Evolutionary conservation across 2,797 vertebrate species (phyloP), one percentile per base, ranked within the genome.

Genomic region (Streptopelia turtur): DNA sequence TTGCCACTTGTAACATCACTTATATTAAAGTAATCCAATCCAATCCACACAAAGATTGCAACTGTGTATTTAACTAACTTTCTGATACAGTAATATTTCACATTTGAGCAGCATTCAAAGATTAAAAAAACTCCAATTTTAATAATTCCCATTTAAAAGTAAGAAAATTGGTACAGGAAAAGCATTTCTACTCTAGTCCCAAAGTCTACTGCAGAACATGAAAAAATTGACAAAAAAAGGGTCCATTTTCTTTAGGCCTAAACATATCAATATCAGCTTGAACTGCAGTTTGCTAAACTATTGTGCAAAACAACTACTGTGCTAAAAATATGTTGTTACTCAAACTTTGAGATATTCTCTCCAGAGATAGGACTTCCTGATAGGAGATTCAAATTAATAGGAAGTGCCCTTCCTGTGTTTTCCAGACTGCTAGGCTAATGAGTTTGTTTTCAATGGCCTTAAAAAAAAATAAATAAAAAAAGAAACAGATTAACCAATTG

Each of bases 351-450:
- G 74, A 94, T 77, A 92, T 65, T 90, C 80, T 93, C 78, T 94
- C 84, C 75, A 94, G 83, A 90, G 81, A 90, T 53, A 86, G 78
- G 50, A 94, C 65, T 96, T 97, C 95, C 91, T 90, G 88, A 93
- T 86, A 95, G 33, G 90, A 95, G 77, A 94, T 74, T 91, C 53
- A 91, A 95, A 92, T 93, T 95, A 94, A 82, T 93, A 94, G 89
- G 91, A 95, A 97, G 72, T 96, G 60, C 74, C 60, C 68, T 97
- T 96, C 94, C 96, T 88, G 80, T 95, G 77, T 96, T 94, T 96
- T 94, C 81, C 78, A 64, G 60, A 77, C 55, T 90, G 82, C 63
- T n/a, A 83, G 64, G 33, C 55, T 95, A 94, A 94, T 60, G 59
- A 85, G 81, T 37, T 94, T 95, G 88, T 94, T 95, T 94, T 94